Conservation (phyloP, 2,888 invertebrate genomes). For the Torymus texanus region DNA sequence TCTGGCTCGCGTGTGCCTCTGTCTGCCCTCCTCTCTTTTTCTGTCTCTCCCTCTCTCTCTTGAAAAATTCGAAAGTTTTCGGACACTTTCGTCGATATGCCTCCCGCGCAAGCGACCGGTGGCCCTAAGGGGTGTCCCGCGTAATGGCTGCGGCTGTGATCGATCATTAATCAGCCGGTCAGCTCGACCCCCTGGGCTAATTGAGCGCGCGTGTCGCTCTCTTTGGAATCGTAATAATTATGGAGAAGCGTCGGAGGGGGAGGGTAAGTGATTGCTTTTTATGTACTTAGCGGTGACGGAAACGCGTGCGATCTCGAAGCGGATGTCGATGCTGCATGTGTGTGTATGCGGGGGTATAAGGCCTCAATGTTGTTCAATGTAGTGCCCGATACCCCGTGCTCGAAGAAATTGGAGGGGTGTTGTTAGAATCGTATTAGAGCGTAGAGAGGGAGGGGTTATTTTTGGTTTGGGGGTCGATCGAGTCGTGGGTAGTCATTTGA, state of each 20-base stretch:
- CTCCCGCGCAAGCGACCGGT: neutral
- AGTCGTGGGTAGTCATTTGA: too few relatives aligned
- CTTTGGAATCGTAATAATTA: slow-evolving; percentile 39
- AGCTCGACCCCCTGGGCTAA: slow-evolving; percentile 13
- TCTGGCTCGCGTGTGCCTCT: slow-evolving; percentile 15
- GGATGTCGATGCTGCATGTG: neutral
- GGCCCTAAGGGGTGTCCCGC: slow-evolving; percentile 28
- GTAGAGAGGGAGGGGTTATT: too few relatives aligned
- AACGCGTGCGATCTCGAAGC: neutral
- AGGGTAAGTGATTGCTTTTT: slow-evolving; percentile 39
- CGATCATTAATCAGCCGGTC: slow-evolving; percentile 45
- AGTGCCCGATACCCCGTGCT: neutral
- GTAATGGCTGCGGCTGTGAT: slow-evolving; percentile 18
- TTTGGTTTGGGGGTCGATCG: too few relatives aligned
- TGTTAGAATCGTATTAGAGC: neutral
- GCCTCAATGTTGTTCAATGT: slow-evolving; percentile 16
- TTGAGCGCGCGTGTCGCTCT: slow-evolving; percentile 28
- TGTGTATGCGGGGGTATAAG: neutral
- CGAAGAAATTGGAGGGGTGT: slow-evolving; percentile 14
- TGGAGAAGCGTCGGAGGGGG: neutral
- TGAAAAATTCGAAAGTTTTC: slow-evolving; percentile 44
- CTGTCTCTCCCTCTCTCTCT: too few relatives aligned
- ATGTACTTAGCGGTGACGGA: slow-evolving; percentile 1
- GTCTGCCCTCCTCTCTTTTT: too few relatives aligned
- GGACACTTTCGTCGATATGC: slow-evolving; percentile 29